Conservation (phyloP, 2,888 invertebrate species). For the Piscicola geometra region DNA sequence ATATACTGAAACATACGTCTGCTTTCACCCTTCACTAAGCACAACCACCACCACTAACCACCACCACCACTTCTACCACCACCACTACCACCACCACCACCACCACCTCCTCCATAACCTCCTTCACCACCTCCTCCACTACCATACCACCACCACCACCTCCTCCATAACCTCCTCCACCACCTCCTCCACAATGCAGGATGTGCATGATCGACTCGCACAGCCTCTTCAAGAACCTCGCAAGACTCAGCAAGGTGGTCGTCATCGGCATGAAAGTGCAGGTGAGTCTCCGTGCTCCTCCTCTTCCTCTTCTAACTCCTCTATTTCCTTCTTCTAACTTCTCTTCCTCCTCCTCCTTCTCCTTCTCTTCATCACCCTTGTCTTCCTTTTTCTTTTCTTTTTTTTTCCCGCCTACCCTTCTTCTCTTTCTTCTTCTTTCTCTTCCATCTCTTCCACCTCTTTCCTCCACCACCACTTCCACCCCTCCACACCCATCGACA, state of each 20-base stretch:
- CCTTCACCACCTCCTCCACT: background rate
- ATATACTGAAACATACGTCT: too few species aligned
- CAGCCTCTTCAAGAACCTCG: conserved; percentile 14
- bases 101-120: background rate
- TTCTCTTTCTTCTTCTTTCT: too few species aligned
- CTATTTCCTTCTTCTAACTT: background rate
- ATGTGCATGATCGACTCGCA: background rate
- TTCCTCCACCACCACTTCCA: too few species aligned
- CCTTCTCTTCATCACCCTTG: background rate
- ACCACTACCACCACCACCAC: background rate
- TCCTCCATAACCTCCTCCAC: background rate
- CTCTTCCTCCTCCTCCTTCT: background rate
- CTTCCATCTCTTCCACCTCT: too few species aligned
- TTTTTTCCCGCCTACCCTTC: too few species aligned
- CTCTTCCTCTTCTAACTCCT: background rate
- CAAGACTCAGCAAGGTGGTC: background rate
- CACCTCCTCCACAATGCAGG: background rate
- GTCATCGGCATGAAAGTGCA: conserved; percentile 18
- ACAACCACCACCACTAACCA: too few species aligned
- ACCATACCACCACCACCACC: conserved; percentile 6
- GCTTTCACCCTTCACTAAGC: too few species aligned
- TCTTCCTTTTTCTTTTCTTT: too few species aligned
- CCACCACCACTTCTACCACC: background rate
- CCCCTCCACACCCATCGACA: too few species aligned
- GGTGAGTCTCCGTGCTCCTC: too few species aligned